Conservation (phyloP, 2,888 invertebrate genomes). For the Acanthococcus lagerstroemiae region DNA sequence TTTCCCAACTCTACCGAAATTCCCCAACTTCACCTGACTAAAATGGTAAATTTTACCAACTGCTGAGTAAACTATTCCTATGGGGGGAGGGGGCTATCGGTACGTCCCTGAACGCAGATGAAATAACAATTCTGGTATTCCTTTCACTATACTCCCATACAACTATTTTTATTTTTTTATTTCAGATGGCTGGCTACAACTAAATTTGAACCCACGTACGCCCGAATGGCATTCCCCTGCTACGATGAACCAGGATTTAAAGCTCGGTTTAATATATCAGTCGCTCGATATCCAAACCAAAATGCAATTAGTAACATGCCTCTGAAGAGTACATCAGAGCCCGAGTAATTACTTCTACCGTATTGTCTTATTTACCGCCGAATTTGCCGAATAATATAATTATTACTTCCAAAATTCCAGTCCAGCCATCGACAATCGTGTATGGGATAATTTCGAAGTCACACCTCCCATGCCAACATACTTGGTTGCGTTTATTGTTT, state of each 20-base stretch:
- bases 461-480: conserved; percentile 44
- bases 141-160: too few species aligned
- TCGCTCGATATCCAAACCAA: not conserved
- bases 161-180: not conserved
- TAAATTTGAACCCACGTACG: not conserved
- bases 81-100: too few species aligned
- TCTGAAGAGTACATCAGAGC: not conserved
- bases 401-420: too few species aligned
- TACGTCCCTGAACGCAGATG: too few species aligned
- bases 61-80: too few species aligned
- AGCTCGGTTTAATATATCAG: not conserved
- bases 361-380: too few species aligned
- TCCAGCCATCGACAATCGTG: not conserved
- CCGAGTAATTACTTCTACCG: too few species aligned
- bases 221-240: not conserved
- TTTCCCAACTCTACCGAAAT: too few species aligned
- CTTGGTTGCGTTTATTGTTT: conserved; percentile 71
- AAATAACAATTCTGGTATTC: too few species aligned
- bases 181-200: not conserved
- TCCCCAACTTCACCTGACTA: too few species aligned
- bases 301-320: not conserved
- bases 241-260: not conserved
- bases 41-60: too few species aligned
- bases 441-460: conserved; percentile 33
- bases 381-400: too few species aligned